Conservation (phyloP, 2,797 vertebrate species). For the Chanos chanos region DNA sequence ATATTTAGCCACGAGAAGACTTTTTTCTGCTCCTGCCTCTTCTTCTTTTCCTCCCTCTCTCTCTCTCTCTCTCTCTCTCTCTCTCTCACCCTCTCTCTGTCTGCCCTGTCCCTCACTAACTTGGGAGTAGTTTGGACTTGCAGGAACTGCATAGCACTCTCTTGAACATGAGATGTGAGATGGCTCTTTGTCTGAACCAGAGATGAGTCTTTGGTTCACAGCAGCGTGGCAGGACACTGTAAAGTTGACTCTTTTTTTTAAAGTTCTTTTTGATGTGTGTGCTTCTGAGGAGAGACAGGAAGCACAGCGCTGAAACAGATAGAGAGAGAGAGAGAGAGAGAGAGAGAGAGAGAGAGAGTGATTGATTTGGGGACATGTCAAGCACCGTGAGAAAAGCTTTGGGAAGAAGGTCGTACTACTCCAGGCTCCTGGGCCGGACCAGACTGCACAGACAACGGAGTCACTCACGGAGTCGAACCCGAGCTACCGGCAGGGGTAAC, state of each 20-base stretch:
- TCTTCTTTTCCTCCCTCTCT: not conserved
- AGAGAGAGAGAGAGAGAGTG: not conserved
- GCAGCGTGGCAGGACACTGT: conserved; percentile 7
- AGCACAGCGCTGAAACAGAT: not conserved
- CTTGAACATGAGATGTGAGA: conserved; percentile 1
- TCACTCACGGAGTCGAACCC: conserved; percentile 73
- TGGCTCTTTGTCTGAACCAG: no score
- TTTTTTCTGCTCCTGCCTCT: conserved; percentile 7
- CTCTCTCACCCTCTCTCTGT: not conserved
- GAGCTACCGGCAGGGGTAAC: conserved; percentile 74
- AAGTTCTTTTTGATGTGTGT: not conserved
- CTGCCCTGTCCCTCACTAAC: not conserved
- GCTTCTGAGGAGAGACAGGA: conserved; percentile 5
- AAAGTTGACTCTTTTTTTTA: not conserved
- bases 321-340: not conserved
- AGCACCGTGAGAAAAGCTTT: conserved; percentile 74
- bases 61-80: not conserved
- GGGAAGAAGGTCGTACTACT: conserved; percentile 78
- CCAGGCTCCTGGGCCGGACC: conserved; percentile 76
- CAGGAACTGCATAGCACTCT: conserved; percentile 12
- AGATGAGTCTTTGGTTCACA: conserved; percentile 2
- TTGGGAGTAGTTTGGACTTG: conserved; percentile 38
- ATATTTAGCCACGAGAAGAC: conserved; percentile 40
- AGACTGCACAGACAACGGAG: conserved; percentile 77
- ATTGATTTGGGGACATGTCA: conserved; percentile 60